Percentiles rank a stretch among this genome's conserved stretches.
Conservation (phyloP, 2,888 invertebrate genomes). For the Encarsia formosa region DNA sequence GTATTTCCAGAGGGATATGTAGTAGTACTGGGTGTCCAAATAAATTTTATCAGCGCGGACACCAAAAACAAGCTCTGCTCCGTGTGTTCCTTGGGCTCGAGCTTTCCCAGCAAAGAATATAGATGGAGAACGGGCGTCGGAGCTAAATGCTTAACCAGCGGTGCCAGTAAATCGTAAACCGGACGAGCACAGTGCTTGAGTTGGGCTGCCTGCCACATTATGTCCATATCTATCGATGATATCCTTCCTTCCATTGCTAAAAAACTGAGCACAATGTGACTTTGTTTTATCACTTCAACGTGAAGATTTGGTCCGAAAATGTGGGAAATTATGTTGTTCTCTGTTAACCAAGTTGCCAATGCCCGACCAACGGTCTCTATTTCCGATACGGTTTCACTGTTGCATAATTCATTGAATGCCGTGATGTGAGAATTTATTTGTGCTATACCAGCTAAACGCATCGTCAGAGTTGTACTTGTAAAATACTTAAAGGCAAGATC, state of each 20-base stretch:
- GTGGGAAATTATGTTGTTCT: conserved; percentile 86
- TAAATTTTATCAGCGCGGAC: conserved; percentile 83
- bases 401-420: conserved; percentile 85
- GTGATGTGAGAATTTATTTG: conserved; percentile 94
- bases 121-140: conserved; percentile 84
- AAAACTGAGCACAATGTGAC: conserved; percentile 88
- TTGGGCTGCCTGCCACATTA: conserved; percentile 93
- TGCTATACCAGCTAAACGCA: conserved; percentile 88
- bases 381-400: conserved; percentile 81
- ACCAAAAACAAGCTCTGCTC: conserved; percentile 88
- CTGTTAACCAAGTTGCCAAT: conserved; percentile 83
- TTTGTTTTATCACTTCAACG: conserved; percentile 94
- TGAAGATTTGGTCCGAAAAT: conserved; percentile 96
- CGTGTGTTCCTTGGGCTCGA: conserved; percentile 88
- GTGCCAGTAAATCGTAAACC: conserved; percentile 85
- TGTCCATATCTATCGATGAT: conserved; percentile 84
- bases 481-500: conserved; percentile 95
- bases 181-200: conserved; percentile 92
- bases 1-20: conserved; percentile 43
- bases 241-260: conserved; percentile 88
- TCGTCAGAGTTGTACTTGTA: conserved; percentile 88
- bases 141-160: conserved; percentile 84
- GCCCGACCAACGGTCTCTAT: conserved; percentile 80
- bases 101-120: conserved; percentile 77
- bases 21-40: conserved; percentile 75